Conservation (phyloP, 2,888 invertebrate genomes). For the Masnerella sp. region DNA sequence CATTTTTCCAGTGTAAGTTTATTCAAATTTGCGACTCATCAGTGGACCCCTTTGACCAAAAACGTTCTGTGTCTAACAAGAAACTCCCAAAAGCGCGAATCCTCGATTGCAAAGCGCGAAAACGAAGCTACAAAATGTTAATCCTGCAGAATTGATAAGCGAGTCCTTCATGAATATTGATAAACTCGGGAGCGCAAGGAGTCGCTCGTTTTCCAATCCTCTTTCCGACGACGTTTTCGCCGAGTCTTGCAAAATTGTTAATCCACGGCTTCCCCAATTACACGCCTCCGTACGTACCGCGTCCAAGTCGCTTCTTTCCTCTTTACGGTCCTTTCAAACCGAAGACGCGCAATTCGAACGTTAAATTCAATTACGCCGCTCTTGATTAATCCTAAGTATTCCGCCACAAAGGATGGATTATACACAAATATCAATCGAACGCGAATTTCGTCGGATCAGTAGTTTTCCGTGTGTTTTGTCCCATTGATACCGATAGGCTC, state of each 20-base stretch:
- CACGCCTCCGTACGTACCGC: slow-evolving; percentile 61
- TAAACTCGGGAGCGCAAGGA: slow-evolving; percentile 60
- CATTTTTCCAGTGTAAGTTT: too few species aligned
- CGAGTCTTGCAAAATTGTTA: slow-evolving; percentile 77
- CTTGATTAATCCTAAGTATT: slow-evolving; percentile 76
- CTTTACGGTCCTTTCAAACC: too few species aligned
- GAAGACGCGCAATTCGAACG: slow-evolving; percentile 76
- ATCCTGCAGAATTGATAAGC: slow-evolving; percentile 63
- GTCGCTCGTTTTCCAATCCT: slow-evolving; percentile 62
- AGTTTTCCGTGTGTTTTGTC: slow-evolving; percentile 15
- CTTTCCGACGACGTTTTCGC: slow-evolving; percentile 71
- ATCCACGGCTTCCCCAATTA: slow-evolving; percentile 76
- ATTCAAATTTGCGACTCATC: too few species aligned
- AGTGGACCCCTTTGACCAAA: too few species aligned
- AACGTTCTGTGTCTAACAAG: too few species aligned
- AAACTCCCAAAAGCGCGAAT: slow-evolving; percentile 9
- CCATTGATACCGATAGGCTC: slow-evolving; percentile 17
- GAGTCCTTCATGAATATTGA: slow-evolving; percentile 64
- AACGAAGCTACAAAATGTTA: slow-evolving; percentile 25
- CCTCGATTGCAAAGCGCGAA: slow-evolving; percentile 4
- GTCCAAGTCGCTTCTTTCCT: too few species aligned
- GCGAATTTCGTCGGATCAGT: background rate
- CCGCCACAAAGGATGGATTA: slow-evolving; percentile 61
- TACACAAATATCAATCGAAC: slow-evolving; percentile 51
- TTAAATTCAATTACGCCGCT: slow-evolving; percentile 75